Conservation (phyloP, 2,113 vertebrate species). For the Cyphomyrus plagiostoma region DNA sequence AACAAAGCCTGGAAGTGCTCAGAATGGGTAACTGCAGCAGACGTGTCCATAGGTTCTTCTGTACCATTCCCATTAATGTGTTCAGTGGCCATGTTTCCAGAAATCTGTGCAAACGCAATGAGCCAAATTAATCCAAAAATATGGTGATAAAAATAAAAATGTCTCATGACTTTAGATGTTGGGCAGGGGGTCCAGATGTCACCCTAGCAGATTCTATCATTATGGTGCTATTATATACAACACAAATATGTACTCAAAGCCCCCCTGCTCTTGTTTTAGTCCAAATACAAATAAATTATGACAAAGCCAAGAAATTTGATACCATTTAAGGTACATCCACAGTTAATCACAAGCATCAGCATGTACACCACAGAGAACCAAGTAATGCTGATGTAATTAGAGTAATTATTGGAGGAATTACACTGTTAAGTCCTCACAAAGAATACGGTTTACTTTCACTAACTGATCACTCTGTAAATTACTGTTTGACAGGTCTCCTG, state of each 20-base stretch:
- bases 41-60: slow-evolving; percentile 99
- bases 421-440: neutral
- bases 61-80: slow-evolving; percentile 99
- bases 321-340: neutral
- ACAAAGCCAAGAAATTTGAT: neutral
- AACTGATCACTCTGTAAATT: neutral
- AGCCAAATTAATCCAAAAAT: slow-evolving; percentile 83
- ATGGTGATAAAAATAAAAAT: slow-evolving; percentile 22
- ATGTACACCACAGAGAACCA: neutral
- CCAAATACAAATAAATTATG: neutral
- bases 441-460: neutral
- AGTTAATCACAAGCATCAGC: neutral
- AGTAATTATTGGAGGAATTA: neutral
- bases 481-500: neutral
- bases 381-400: neutral
- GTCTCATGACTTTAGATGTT: slow-evolving; percentile 15
- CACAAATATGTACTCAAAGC: neutral
- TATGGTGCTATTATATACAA: neutral
- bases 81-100: slow-evolving; percentile 99
- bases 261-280: neutral
- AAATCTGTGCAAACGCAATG: slow-evolving; percentile 96
- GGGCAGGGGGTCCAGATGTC: neutral
- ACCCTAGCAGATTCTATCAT: neutral
- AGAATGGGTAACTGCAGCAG: slow-evolving; percentile 98
- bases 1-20: slow-evolving; percentile 99